Base-by-base conservation (phyloP, 1,140 invertebrate species). In the Panulirus ornatus region DNA sequence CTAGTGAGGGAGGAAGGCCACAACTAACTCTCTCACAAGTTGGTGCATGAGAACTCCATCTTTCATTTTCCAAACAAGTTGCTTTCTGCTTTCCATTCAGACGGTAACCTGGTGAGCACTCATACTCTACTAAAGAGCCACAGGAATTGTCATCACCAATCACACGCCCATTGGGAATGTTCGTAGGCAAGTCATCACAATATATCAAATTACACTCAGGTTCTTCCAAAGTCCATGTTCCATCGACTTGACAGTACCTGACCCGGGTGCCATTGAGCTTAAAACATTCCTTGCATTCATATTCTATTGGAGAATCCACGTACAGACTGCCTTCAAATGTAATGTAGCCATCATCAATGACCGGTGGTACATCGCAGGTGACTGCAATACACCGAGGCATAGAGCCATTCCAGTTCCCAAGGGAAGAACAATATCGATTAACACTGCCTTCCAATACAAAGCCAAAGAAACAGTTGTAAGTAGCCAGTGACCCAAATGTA, bases 251-350 rank as follows among this genome's bases (percentile, higher is more conserved):
- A 79, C 94, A 94, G 66, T 93, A 93, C 44, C 93, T 88, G 1
- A 92, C 93, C 0, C 75, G 47, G 19, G 92, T 76, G 0, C 94
- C 94, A 22, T 92, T 91, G 2, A 94, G 84, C 58, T 92, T 92
- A 91, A 93, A 94, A 27, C 94, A 94, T n/a, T 92, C 90, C 9
- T 93, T 88, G 89, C 94, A 95, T 8, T 66, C 76, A 88, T 94
- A 94, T n/a, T 93, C 92, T 6, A 92, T 90, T 19, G 86, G 81
- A n/a, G 91, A 92, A 47, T 84, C 76, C 54, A 92, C 92, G 76
- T 84, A 87, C 44, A 91, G 88, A 38, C 66, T 92, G 9, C 92
- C 92, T 63, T 92, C 91, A 75, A 81, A 92, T 38, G 63, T 81
- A 47, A 92, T 91, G 42, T 88, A 91, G 5, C 84, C 92, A 88